These are phyloP conservation scores for Blastobasis lacticolella DNA, from an alignment of 2,888 invertebrate genomes.

Conservation along the genomic window DNA sequence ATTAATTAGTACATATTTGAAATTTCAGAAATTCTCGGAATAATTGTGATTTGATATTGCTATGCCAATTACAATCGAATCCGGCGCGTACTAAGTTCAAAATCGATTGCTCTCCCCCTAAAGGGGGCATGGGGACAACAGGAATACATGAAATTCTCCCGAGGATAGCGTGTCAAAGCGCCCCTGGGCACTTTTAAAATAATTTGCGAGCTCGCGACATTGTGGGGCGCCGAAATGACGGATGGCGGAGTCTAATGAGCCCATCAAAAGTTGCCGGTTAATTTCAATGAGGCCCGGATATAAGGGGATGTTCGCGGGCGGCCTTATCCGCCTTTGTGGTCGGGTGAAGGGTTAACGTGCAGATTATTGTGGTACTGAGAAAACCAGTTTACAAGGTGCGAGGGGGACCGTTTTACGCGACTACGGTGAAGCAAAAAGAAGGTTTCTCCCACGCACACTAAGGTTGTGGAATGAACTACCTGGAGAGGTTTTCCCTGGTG, in stretches of 20 bases:
- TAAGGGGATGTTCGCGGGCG: neutral
- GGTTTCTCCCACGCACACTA: too few species aligned
- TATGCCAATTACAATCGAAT: neutral
- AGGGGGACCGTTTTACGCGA: too few species aligned
- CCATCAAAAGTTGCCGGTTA: slow-evolving; percentile 36
- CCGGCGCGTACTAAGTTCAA: neutral
- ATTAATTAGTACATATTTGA: too few species aligned
- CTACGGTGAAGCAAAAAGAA: too few species aligned
- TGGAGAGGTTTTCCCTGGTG: too few species aligned
- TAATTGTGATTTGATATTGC: neutral
- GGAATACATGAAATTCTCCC: neutral
- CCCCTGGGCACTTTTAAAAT: neutral
- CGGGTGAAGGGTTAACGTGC: too few species aligned
- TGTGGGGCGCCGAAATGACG: slow-evolving; percentile 26
- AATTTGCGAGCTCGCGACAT: slow-evolving; percentile 6
- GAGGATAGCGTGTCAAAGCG: neutral
- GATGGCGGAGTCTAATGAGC: slow-evolving; percentile 34
- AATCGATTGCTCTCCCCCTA: neutral
- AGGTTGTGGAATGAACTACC: too few species aligned
- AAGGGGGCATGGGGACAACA: neutral
- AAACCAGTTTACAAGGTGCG: too few species aligned
- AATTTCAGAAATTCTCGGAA: too few species aligned
- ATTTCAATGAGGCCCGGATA: slow-evolving; percentile 25
- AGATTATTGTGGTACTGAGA: too few species aligned
- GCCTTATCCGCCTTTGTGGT: too few species aligned